Conservation (phyloP, 2,797 vertebrate species). For the Enoplosus armatus region DNA sequence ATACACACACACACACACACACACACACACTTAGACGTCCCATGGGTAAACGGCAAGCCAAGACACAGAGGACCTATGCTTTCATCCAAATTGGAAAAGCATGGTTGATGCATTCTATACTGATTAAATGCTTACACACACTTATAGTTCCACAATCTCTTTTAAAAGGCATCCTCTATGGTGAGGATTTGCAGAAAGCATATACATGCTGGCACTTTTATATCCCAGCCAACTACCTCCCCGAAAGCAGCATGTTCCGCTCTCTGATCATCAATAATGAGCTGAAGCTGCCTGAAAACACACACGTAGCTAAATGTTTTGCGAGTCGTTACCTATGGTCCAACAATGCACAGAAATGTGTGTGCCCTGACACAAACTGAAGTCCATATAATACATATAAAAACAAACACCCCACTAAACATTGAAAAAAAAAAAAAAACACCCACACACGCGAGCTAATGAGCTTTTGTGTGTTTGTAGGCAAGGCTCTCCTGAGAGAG, state of each 20-base stretch:
- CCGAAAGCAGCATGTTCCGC: constrained; percentile 46
- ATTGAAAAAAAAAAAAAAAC: constrained; percentile 55
- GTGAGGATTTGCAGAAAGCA: constrained; percentile 25
- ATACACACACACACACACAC: constrained; percentile 23
- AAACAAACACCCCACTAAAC: constrained; percentile 60
- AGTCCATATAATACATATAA: constrained; percentile 35
- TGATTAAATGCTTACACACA: constrained; percentile 34
- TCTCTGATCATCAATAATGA: constrained; percentile 69
- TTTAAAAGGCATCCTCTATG: background rate
- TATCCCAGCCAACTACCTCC: constrained; percentile 17
- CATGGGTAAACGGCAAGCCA: constrained; percentile 39
- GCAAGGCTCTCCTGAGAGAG: constrained; percentile 68
- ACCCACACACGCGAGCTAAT: constrained; percentile 66
- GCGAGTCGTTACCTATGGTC: constrained; percentile 23
- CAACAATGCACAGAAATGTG: constrained; percentile 26
- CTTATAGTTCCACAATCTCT: constrained; percentile 14
- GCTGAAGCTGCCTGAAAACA: constrained; percentile 53
- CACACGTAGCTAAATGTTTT: constrained; percentile 33
- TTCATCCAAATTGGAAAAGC: constrained; percentile 46
- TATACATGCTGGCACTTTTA: constrained; percentile 14
- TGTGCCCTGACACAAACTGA: constrained; percentile 29
- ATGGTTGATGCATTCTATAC: background rate
- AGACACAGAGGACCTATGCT: constrained; percentile 35
- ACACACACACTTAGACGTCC: constrained; percentile 31
- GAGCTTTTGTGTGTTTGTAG: constrained; percentile 76